Percentiles rank a stretch among this genome's conserved stretches.
Conservation (phyloP, 2,797 vertebrate genomes). For the Phrynocephalus vlangalii region DNA sequence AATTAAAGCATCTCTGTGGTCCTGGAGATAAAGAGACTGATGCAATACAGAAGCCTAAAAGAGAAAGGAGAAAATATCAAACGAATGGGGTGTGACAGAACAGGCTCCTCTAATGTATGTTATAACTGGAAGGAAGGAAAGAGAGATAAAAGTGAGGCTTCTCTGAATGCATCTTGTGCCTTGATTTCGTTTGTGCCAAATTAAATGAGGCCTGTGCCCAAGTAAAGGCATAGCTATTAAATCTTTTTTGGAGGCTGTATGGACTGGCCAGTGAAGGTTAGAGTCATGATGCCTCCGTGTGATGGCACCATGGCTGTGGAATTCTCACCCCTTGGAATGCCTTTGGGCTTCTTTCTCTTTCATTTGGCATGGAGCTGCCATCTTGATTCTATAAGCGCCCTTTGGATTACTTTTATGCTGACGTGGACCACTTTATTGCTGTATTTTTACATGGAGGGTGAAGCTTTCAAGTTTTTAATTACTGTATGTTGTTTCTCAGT, state of each 20-base stretch:
- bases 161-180: background rate
- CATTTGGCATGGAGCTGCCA: too few relatives aligned
- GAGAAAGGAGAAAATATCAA: background rate
- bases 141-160: background rate
- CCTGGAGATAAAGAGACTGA: constrained; percentile 20
- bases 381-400: background rate
- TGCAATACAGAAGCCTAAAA: constrained; percentile 1
- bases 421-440: background rate
- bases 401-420: background rate
- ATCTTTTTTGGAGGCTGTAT: background rate
- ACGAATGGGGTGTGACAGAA: background rate
- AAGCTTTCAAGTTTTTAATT: background rate
- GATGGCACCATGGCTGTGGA: background rate
- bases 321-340: background rate
- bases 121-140: background rate
- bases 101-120: background rate
- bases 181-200: background rate
- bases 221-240: background rate
- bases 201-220: background rate
- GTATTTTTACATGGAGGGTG: too few relatives aligned
- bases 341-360: too few relatives aligned
- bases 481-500: background rate
- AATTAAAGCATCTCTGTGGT: constrained; percentile 7
- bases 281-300: background rate
- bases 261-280: background rate